Conservation (phyloP, 2,113 vertebrate species). For the Choloepus hoffmanni region DNA sequence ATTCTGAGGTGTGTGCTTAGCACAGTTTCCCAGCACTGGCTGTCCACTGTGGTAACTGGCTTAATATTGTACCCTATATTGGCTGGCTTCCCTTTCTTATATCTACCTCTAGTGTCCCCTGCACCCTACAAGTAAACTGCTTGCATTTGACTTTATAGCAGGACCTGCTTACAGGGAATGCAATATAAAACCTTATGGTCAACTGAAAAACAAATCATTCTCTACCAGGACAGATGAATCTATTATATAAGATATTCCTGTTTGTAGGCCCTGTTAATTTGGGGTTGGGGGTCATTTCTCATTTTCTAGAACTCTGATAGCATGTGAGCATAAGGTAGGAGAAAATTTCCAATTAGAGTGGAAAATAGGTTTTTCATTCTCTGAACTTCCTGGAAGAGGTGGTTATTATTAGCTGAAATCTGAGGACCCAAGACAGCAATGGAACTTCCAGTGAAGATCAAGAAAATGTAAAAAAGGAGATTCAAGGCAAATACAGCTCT, state of each 20-base stretch:
- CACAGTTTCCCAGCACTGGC: not conserved
- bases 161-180: not conserved
- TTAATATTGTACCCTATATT: not conserved
- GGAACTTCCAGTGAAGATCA: not conserved
- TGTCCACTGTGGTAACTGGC: not conserved
- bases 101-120: too few relatives aligned
- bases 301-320: not conserved
- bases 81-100: too few relatives aligned
- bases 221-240: not conserved
- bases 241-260: not conserved
- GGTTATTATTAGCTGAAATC: not conserved
- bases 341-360: not conserved
- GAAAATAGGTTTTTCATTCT: not conserved
- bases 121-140: too few relatives aligned
- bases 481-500: not conserved
- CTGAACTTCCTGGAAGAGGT: not conserved
- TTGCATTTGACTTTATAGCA: too few relatives aligned
- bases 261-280: not conserved
- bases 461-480: not conserved
- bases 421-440: not conserved
- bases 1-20: not conserved
- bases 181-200: not conserved
- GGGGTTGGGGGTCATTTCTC: not conserved
- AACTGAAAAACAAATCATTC: not conserved
- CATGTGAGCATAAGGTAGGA: not conserved